A percentile compares a stretch with the other conserved stretches of the same genome.
Conservation (phyloP, 64 coral and sea anemone species). For the Pocillopora damicornis region DNA sequence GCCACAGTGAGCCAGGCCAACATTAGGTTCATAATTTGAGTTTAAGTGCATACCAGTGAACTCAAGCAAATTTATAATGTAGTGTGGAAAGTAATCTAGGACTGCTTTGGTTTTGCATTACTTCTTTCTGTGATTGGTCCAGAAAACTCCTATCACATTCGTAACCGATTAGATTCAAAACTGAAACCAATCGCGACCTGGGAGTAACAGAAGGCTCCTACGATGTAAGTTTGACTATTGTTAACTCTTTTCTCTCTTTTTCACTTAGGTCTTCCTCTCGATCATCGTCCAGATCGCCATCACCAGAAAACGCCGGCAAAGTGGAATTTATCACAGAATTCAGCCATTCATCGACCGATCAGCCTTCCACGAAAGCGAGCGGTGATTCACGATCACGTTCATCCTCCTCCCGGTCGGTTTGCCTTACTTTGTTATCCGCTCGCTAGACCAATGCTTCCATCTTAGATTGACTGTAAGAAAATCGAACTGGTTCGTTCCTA, state of each 20-base stretch:
- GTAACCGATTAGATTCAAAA: no score
- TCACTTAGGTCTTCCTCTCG: constrained; percentile 58
- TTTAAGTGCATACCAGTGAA: no score
- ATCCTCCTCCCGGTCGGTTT: constrained; percentile 90
- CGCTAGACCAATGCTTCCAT: constrained; percentile 1
- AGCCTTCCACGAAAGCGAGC: constrained; percentile 38
- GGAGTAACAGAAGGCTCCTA: no score
- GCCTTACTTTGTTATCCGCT: constrained; percentile 49
- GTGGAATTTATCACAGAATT: constrained; percentile 95
- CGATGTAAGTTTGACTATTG: no score
- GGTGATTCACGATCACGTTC: constrained; percentile 80
- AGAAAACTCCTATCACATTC: no score
- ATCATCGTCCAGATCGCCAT: constrained; percentile 75
- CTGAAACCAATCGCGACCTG: no score
- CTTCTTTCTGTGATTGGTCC: no score
- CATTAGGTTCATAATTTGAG: no score
- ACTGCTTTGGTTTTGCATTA: no score
- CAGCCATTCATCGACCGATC: constrained; percentile 31
- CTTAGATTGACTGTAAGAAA: constrained; percentile 46
- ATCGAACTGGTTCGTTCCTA: background rate
- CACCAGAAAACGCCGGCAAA: constrained; percentile 68
- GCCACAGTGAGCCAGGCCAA: no score
- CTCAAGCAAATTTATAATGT: no score
- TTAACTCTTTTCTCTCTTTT: background rate
- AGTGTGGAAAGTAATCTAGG: no score